These are phyloP conservation scores for Eunapius fragilis DNA, from an alignment of 37 sponge, comb jelly and placozoan species.

Conservation along the genomic window DNA sequence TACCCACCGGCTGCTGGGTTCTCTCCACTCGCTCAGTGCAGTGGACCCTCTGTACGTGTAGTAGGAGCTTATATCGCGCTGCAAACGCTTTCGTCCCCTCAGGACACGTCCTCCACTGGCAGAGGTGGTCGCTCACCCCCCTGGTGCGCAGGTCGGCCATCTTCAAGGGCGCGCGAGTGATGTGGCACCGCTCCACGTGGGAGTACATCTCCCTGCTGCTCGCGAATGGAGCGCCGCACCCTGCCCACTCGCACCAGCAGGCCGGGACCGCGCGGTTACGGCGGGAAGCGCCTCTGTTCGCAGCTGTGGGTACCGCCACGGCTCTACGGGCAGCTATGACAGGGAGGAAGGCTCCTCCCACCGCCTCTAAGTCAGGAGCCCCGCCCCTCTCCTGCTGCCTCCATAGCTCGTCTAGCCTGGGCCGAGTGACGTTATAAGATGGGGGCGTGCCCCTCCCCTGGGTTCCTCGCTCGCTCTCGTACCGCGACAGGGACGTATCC, in stretches of 20 bases:
- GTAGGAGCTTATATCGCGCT: conserved; percentile 57
- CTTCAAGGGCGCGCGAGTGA: neutral
- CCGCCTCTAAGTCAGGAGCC: neutral
- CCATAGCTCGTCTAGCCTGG: conserved; percentile 48
- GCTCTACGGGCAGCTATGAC: no score
- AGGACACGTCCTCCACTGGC: conserved; percentile 39
- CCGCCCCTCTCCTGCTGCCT: conserved; percentile 11
- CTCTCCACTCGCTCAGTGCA: neutral
- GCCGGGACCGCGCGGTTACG: conserved; percentile 15
- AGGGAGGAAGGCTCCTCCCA: neutral
- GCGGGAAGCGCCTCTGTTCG: neutral
- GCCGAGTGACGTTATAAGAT: conserved; percentile 1
- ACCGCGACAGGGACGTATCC: conserved; percentile 55
- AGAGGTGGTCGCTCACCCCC: neutral
- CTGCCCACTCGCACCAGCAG: conserved; percentile 32
- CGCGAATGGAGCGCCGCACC: conserved; percentile 7
- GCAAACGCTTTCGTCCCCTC: conserved; percentile 5
- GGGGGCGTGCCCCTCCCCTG: conserved; percentile 70
- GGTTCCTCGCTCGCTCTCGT: conserved; percentile 72
- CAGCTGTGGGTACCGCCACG: no score
- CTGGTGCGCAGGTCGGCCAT: neutral
- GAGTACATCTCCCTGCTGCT: conserved; percentile 32
- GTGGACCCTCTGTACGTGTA: conserved; percentile 47
- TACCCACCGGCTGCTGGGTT: no score
- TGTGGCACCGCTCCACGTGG: conserved; percentile 47